Evolutionary conservation across 2,888 invertebrate genomes (phyloP).

Genomic region (Tuta absoluta): DNA sequence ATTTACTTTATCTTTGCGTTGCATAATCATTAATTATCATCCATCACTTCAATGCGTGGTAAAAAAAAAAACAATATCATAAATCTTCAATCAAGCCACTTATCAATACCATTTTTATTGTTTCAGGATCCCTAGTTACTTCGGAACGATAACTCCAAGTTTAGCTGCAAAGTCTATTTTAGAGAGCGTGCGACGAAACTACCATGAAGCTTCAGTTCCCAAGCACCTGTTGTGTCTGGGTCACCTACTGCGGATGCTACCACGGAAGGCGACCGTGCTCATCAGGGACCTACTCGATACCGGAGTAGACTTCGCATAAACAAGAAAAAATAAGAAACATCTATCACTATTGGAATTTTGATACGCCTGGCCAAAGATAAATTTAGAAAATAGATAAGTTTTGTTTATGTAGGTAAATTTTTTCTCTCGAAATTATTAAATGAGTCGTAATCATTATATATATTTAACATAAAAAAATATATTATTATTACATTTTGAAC

Average conservation of each 20-base stretch:
- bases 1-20: too few species aligned
- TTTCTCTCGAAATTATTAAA: too few species aligned
- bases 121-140: slow-evolving; percentile 83
- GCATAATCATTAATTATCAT: too few species aligned
- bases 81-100: too few species aligned
- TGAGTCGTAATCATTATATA: too few species aligned
- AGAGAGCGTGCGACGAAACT: slow-evolving; percentile 83
- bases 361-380: too few species aligned
- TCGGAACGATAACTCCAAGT: slow-evolving; percentile 82
- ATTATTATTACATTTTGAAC: not conserved
- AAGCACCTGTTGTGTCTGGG: slow-evolving; percentile 81
- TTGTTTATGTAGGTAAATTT: too few species aligned
- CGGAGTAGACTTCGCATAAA: slow-evolving; percentile 83
- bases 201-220: slow-evolving; percentile 83
- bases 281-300: slow-evolving; percentile 83
- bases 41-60: too few species aligned
- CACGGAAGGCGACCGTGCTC: slow-evolving; percentile 81
- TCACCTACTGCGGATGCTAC: slow-evolving; percentile 81
- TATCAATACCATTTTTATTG: not conserved
- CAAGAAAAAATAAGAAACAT: not conserved
- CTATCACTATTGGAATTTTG: not conserved
- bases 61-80: too few species aligned
- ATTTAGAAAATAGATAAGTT: too few species aligned
- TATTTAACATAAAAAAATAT: too few species aligned
- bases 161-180: slow-evolving; percentile 82